Evolutionary conservation across 2,888 invertebrate species (phyloP), one percentile per base, ranked within the genome.

Genomic region (Pediacus dermestoides): DNA sequence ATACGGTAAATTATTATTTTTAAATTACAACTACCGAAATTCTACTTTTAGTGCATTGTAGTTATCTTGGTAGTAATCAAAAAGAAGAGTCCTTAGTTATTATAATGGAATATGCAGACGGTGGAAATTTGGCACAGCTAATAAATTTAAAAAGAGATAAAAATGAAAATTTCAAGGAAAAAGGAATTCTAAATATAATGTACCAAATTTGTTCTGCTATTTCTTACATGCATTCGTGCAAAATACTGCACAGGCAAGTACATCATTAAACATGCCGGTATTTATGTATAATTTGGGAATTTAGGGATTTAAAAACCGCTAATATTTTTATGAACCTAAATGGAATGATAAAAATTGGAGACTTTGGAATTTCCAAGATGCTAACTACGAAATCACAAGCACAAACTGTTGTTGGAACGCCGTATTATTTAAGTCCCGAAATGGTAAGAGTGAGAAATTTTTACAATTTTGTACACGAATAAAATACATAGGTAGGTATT

Each of bases 81-180:
- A 77, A 77, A 53, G 81, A 84, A 50, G 82, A 82, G 6, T 74
- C 77, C 2, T 64, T 85, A 13, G 75, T 82, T 62, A 85, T 85
- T 44, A 82, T 86, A 66, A 86, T 86, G 84, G 85, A 86, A 60
- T 87, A 83, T 61, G 85, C 85, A 2, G 82, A 85, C 61, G 82
- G 81, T 10, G 85, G 85, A 6, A 85, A 82, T 2, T 62, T 86
- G 42, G 76, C 81, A 0, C 81, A 84, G 55, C 74, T 77, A 45
- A 72, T 86, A 25, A 66, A 74, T 14, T 69, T 72, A 25, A 72
- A 75, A 14, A 70, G 73, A 16, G 52, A 57, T 30, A 51, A 51
- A 21, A 52, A 53, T 38, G 46, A 61, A 58, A 61, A 73, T 4
- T 67, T 85, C 36, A 74, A 76, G 2, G 85, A 86, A 61, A 68